phyloP scores from a whole-genome alignment of 2,113 vertebrate species.

The Procavia capensis region DNA sequence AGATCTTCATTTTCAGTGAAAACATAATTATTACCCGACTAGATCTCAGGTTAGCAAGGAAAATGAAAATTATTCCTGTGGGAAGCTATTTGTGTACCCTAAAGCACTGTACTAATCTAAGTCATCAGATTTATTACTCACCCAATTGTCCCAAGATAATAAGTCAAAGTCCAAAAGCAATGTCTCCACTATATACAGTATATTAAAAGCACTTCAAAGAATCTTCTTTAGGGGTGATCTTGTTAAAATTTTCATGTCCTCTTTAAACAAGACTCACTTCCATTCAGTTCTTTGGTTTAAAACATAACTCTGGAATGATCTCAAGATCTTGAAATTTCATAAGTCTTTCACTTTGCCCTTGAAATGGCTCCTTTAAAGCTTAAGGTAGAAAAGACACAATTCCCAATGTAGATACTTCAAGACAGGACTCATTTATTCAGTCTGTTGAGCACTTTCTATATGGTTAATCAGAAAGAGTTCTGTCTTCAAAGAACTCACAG shows the following conservation, averaged over 20 bases:
- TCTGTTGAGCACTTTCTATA: not conserved
- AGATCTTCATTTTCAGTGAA: not conserved
- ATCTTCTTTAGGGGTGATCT: not conserved
- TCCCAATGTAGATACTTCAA: not conserved
- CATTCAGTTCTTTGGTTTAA: not conserved
- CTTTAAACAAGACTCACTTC: not conserved
- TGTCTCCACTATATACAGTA: not conserved
- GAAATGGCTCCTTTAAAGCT: not conserved
- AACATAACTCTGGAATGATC: not conserved
- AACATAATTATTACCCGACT: not conserved
- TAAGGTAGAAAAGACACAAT: not conserved
- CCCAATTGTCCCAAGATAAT: not conserved
- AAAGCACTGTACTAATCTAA: slow-evolving; percentile 59
- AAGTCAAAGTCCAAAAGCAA: not conserved
- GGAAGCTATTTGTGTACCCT: slow-evolving; percentile 5
- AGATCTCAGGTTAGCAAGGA: not conserved
- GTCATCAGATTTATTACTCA: slow-evolving; percentile 35
- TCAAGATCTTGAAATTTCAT: not conserved
- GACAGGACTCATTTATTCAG: not conserved
- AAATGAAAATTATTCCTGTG: slow-evolving; percentile 4
- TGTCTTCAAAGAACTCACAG: not conserved
- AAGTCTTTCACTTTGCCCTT: not conserved
- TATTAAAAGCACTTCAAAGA: not conserved
- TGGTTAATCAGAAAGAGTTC: slow-evolving; percentile 13
- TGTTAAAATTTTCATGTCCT: not conserved